Evolutionary conservation across 2,888 invertebrate genomes (phyloP).

Genomic region (Pterostichus madidus): DNA sequence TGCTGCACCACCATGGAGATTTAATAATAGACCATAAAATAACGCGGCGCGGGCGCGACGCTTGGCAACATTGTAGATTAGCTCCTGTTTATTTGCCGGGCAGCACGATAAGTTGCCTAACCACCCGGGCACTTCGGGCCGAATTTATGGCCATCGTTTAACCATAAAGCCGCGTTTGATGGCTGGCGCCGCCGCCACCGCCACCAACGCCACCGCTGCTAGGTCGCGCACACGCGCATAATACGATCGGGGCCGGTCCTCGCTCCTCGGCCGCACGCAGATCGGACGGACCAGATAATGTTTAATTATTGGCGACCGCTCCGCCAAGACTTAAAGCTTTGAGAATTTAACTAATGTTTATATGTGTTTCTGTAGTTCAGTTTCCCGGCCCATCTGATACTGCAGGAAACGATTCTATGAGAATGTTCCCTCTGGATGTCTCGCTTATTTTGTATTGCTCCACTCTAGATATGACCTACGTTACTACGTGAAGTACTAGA

Average conservation of each 20-base stretch:
- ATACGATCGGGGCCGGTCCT: slow-evolving; percentile 11
- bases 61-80: slow-evolving; percentile 74
- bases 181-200: slow-evolving; percentile 68
- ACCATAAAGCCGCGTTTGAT: slow-evolving; percentile 73
- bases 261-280: slow-evolving; percentile 36
- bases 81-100: slow-evolving; percentile 74
- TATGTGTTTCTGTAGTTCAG: slow-evolving; percentile 45
- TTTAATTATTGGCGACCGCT: slow-evolving; percentile 63
- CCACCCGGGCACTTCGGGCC: slow-evolving; percentile 68
- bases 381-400: slow-evolving; percentile 40
- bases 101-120: slow-evolving; percentile 73
- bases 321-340: slow-evolving; percentile 61
- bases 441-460: slow-evolving; percentile 31
- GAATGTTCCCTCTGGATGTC: slow-evolving; percentile 44
- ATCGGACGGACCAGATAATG: slow-evolving; percentile 64
- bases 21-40: slow-evolving; percentile 67
- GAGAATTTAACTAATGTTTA: slow-evolving; percentile 67
- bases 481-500: slow-evolving; percentile 18
- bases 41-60: slow-evolving; percentile 53
- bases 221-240: slow-evolving; percentile 15
- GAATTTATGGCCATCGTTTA: slow-evolving; percentile 73
- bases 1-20: slow-evolving; percentile 62
- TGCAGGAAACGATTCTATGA: slow-evolving; percentile 30
- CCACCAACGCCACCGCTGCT: slow-evolving; percentile 43
- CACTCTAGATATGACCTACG: slow-evolving; percentile 20